Evolutionary conservation across 2,888 invertebrate genomes (phyloP), one percentile per base, ranked within the genome.

Genomic region (Orgyia antiqua): DNA sequence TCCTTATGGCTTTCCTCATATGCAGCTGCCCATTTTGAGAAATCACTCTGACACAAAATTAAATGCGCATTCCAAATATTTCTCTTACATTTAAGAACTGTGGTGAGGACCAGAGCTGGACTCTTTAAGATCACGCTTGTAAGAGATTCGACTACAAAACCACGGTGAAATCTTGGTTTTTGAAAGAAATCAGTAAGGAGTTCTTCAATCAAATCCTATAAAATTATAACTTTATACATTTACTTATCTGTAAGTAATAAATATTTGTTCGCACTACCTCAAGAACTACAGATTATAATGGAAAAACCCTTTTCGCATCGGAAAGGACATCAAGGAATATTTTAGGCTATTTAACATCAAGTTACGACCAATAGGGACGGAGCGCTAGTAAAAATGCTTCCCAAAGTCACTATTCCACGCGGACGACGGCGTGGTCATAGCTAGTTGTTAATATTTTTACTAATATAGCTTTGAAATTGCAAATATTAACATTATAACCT

Each of bases 1-100:
- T 78, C 77, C 27, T 58, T 58, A 35, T 65, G 71, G 6, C 53
- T 31, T 45, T 82, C 78, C 28, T 84, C 84, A 32, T 72, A 70
- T 2, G 55, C 33, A 38, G 71, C 69, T 9, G 58, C 72, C 84
- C 86, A 86, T 49, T 67, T 76, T 13, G 37, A 26, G 36, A 83
- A 79, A 44, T 80, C 84, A 2, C 75, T 69, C 10, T 84, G 80
- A 41, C 83, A 79, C 4, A 86, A 40, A 8, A 84, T 51, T 1
- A 84, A 59, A 43, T 84, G 77, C 30, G 78, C 54, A 31, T 82
- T 79, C 42, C 58, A 43, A 42, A 84, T 75, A 5, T 36, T 54
- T 11, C 42, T 56, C 44, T 82, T 86, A 45, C 76, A 70, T 58
- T 69, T 82, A 4, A 86, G 58, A 11, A 78, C 31, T 8, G 77